Conservation (phyloP, 2,113 vertebrate species). For the Pseudopipra pipra region DNA sequence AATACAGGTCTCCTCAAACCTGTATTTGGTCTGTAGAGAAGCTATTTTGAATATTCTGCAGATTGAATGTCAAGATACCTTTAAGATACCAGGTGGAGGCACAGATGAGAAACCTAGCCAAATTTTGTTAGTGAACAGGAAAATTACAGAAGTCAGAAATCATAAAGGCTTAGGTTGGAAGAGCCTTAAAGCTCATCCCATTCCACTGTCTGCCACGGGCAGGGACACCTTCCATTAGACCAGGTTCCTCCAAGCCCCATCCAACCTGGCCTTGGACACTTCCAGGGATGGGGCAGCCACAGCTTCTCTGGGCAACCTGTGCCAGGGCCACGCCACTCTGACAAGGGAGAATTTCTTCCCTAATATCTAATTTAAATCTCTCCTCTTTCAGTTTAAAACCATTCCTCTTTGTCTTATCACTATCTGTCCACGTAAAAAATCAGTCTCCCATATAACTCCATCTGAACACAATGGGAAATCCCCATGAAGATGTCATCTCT, state of each 20-base stretch:
- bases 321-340: neutral
- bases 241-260: rapidly evolving
- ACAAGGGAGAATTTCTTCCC: neutral
- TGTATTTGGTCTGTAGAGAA: neutral
- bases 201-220: neutral
- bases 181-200: neutral
- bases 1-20: neutral
- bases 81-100: neutral
- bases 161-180: neutral
- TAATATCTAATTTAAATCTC: neutral
- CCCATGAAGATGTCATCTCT: neutral
- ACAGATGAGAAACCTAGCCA: neutral
- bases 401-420: neutral
- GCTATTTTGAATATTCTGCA: neutral
- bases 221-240: neutral
- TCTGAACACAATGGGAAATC: neutral
- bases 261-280: neutral
- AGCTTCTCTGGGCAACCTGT: neutral
- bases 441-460: neutral
- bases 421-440: neutral
- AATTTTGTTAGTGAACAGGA: neutral
- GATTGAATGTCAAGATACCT: neutral
- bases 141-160: neutral
- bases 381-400: neutral
- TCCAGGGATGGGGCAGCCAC: neutral